Percentiles rank a stretch among this genome's conserved stretches.
Evolutionary conservation across 2,113 vertebrate species (phyloP).

Genomic region (Pomatorhinus ruficollis): DNA sequence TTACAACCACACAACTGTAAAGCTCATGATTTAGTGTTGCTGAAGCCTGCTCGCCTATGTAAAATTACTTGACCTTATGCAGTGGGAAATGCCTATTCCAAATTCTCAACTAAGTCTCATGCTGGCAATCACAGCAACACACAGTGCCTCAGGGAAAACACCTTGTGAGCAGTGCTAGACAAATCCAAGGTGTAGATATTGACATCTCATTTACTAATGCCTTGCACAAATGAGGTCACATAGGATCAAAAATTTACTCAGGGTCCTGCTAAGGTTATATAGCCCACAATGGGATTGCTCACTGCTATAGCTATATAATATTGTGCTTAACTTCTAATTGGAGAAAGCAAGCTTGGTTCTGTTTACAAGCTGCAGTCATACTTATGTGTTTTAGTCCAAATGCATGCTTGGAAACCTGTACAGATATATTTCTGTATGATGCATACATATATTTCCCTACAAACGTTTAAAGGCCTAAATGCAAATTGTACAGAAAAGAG

Average conservation of each 20-base stretch:
- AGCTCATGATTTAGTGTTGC: background rate
- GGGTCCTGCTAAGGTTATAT: background rate
- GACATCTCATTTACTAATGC: background rate
- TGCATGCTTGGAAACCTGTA: background rate
- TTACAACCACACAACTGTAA: background rate
- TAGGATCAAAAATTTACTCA: background rate
- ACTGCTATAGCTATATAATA: background rate
- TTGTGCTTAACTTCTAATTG: background rate
- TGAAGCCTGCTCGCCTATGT: background rate
- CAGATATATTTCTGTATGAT: background rate
- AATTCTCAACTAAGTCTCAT: background rate
- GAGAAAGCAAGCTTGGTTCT: background rate
- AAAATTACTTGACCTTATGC: background rate
- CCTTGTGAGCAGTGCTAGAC: background rate
- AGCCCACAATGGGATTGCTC: background rate
- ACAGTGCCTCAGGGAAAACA: background rate
- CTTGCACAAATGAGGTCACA: background rate
- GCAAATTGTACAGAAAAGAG: background rate
- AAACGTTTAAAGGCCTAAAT: background rate
- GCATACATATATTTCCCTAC: background rate
- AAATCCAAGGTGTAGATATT: background rate
- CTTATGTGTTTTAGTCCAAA: background rate
- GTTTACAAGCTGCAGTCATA: background rate
- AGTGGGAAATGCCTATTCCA: background rate
- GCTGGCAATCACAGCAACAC: background rate